A percentile compares a stretch with the other conserved stretches of the same genome.
phyloP scores from a whole-genome alignment of 92 coral and sea anemone species.

The Epizoanthus stellaris region DNA sequence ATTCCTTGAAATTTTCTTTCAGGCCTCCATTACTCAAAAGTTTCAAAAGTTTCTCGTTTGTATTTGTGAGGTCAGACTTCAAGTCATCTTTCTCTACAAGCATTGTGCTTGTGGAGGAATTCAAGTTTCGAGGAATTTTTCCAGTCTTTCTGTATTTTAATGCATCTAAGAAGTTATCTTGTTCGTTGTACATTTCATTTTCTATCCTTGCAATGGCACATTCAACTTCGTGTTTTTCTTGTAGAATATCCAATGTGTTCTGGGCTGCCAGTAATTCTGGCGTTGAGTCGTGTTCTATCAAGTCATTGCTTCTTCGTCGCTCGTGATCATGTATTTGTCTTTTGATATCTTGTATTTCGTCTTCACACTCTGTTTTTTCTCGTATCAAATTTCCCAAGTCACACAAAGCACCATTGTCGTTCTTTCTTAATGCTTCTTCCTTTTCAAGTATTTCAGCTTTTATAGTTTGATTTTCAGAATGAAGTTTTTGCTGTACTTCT shows the following conservation, averaged over 20 bases:
- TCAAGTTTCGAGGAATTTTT: conserved; percentile 19
- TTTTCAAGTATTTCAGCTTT: conserved; percentile 9
- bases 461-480: not conserved
- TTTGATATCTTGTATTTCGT: conserved; percentile 38
- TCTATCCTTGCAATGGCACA: conserved; percentile 27
- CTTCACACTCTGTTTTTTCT: not conserved
- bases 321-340: conserved; percentile 29
- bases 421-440: not conserved
- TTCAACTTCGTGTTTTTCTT: conserved; percentile 40
- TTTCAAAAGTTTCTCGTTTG: conserved; percentile 42
- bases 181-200: conserved; percentile 57
- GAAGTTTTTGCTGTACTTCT: not conserved
- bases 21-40: conserved; percentile 35
- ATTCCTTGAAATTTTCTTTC: conserved; percentile 24
- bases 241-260: conserved; percentile 34
- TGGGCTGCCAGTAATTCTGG: conserved; percentile 25
- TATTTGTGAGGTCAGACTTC: conserved; percentile 25
- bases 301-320: not conserved
- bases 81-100: conserved; percentile 38
- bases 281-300: not conserved
- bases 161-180: conserved; percentile 61
- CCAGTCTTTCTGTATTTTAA: conserved; percentile 61
- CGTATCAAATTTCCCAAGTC: conserved; percentile 1
- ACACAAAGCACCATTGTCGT: not conserved
- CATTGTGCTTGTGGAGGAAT: conserved; percentile 38